Percentiles rank a stretch among this genome's conserved stretches.
phyloP scores from a whole-genome alignment of 1,140 invertebrate species.

The Drosophila pseudoananassae region DNA sequence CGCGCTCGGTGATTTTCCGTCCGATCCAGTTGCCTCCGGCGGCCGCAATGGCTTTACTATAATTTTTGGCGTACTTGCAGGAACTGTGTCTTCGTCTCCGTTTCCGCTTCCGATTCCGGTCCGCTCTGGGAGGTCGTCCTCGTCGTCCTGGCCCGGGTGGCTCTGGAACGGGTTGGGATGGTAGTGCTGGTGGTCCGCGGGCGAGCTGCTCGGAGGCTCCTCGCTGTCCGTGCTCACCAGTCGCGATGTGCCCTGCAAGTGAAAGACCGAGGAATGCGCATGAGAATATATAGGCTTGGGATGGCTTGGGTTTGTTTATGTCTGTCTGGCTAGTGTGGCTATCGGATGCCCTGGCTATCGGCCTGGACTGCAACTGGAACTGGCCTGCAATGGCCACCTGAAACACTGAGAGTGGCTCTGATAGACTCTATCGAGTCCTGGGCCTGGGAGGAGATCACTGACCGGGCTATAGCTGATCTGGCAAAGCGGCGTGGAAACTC shows the following conservation, averaged over 20 bases:
- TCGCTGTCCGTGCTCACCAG: slow-evolving; percentile 87
- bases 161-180: background rate
- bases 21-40: slow-evolving; percentile 31
- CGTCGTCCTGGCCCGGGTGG: slow-evolving; percentile 4
- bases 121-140: slow-evolving; percentile 4
- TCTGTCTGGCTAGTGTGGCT: too few relatives aligned
- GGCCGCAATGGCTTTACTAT: slow-evolving; percentile 70
- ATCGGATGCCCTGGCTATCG: background rate
- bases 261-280: slow-evolving; percentile 11
- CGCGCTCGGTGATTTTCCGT: background rate
- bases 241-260: slow-evolving; percentile 85
- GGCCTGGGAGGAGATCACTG: background rate
- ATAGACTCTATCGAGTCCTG: too few relatives aligned
- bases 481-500: background rate
- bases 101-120: background rate
- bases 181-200: slow-evolving; percentile 43
- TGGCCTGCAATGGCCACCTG: too few relatives aligned
- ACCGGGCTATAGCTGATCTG: slow-evolving; percentile 7
- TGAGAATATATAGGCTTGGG: background rate
- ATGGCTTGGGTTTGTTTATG: background rate
- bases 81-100: slow-evolving; percentile 36
- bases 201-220: slow-evolving; percentile 82
- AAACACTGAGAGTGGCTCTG: too few relatives aligned
- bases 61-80: slow-evolving; percentile 77
- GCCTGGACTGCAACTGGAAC: background rate